Evolutionary conservation across 2,113 vertebrate genomes (phyloP).

Genomic region (Erinaceus europaeus): DNA sequence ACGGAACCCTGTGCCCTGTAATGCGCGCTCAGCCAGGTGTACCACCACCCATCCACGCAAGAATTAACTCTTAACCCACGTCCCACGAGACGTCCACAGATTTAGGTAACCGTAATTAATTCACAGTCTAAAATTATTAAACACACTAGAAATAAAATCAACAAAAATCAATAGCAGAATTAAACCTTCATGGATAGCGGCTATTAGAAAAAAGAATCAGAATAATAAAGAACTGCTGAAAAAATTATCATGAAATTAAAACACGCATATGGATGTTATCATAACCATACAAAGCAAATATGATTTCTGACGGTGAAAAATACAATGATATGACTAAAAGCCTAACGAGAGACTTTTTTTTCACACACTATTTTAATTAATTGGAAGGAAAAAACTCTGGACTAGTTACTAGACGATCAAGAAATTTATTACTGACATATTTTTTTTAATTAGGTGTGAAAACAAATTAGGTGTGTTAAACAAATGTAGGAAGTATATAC

Average conservation of each 20-base stretch:
- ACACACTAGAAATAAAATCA: background rate
- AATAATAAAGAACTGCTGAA: too few species aligned
- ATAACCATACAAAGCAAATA: conserved; percentile 18
- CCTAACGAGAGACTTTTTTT: conserved; percentile 32
- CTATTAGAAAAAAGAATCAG: conserved; percentile 27
- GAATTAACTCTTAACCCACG: background rate
- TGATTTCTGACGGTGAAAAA: conserved; percentile 26
- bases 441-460: conserved; percentile 28
- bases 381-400: background rate
- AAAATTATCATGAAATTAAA: too few species aligned
- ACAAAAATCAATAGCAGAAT: conserved; percentile 6
- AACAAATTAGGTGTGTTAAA: too few species aligned
- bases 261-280: too few species aligned
- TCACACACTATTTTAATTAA: conserved; percentile 20
- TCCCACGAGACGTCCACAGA: background rate
- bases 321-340: conserved; percentile 9
- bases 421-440: background rate
- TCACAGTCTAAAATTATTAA: conserved; percentile 27
- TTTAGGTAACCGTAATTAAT: background rate
- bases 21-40: too few species aligned
- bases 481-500: too few species aligned
- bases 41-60: too few species aligned
- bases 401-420: background rate
- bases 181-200: background rate
- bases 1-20: too few species aligned